Evolutionary conservation across 2,113 vertebrate species (phyloP), one percentile per base, ranked within the genome.

Genomic region (Onychostruthus taczanowskii): DNA sequence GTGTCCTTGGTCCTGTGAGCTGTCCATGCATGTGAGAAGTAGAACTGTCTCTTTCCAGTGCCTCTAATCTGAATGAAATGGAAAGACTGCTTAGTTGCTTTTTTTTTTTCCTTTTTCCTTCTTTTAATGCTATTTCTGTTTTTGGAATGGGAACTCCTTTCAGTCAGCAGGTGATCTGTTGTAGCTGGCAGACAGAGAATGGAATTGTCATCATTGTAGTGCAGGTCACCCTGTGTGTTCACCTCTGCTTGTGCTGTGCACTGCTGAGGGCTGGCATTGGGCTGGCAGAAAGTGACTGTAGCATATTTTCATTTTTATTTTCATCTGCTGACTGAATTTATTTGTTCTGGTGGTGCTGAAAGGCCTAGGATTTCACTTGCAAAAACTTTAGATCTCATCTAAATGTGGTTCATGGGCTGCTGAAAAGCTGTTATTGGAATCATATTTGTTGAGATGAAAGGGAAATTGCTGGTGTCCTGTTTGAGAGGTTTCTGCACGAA

Each of bases 331-430:
- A 33, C 53, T 84, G 81, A 82, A 61, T 9, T 69, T 66, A 50
- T 37, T 39, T 53, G 41, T 63, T 35, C 47, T 70, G 50, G 35
- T 61, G 73, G 69, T 72, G 62, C 75, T 89, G 76, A 93, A 90
- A 89, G 74, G 46, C 79, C 74, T 62, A 62, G 50, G 52, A 47
- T 86, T 79, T 93, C 79, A 43, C 76, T 67, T 89, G 61, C 62
- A 74, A 85, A 94, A 95, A 50, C 76, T 76, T 94, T 84, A 49
- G 21, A 16, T 92, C 41, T 93, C 87, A 20, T 70, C 61, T 84
- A 28, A 82, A 74, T 49, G 74, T 0, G 4, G 19, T 83, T 95
- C 67, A 2, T 15, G 37, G 82, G 56, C 74, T 95, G 62, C 82
- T 95, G 91, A 90, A 95, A 89, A 81, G 43, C 73, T 44, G 79